Base-by-base conservation (phyloP, 2,797 vertebrate species). In the Acanthurus tractus region DNA sequence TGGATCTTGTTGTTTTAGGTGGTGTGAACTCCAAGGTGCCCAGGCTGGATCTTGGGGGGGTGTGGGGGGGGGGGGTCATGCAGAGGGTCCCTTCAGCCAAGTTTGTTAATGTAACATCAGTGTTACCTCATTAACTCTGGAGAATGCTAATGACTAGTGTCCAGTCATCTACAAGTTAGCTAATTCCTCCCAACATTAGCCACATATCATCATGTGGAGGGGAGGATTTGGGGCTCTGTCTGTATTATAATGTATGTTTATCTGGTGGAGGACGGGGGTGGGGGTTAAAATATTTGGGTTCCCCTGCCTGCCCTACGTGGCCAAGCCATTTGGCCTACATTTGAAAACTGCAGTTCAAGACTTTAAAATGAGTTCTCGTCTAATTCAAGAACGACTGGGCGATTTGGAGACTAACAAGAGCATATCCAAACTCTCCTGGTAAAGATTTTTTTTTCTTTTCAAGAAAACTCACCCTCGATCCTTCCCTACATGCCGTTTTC, bases 401-500 rank as follows among this genome's bases (percentile, higher is more conserved):
- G 9, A 13, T 22, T 36, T 29, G 10, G 14, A 63, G 57, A 74
- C 10, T 36, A 11, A 1, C 11, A 15, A 17, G 0, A 38, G 13
- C 34, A 79, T 4, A 74, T 36, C 0, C 55, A 23, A 46, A 23
- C 4, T 53, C 23, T n/a, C 40, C 6, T 29, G 13, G 2, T 15
- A 11, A 17, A 2, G 22, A 0, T 20, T 15, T 62, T 53, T 22
- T 22, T 25, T 29, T 56, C 23, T 5, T 22, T 8, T n/a, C 18
- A 48, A 38, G n/a, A 50, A n/a, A 75, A 89, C 90, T 92, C 82
- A 94, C 94, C 93, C 59, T 78, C 20, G 63, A 40, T 89, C 64
- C 67, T 84, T 76, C 48, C 80, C 88, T 94, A 94, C 93, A 93
- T 94, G 85, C 82, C 88, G 81, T 79, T 25, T 25, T 79, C 67